A percentile compares a stretch with the other conserved stretches of the same genome.
Evolutionary conservation across 2,797 vertebrate genomes (phyloP).

Genomic region (Pseudochirops corinnae): DNA sequence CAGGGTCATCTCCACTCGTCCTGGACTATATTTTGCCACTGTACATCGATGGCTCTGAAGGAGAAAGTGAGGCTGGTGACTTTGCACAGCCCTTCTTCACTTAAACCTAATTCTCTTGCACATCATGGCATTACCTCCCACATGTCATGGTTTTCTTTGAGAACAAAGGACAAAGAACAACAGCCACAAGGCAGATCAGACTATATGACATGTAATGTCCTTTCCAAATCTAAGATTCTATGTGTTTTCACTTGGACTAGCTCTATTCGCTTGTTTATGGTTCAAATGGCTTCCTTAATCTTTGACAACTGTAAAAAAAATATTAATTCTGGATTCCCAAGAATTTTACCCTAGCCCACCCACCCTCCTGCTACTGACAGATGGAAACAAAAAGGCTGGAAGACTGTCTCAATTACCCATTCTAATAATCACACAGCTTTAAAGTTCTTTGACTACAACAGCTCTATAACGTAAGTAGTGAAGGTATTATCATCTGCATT

Average conservation of each 20-base stretch:
- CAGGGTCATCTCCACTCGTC: no score
- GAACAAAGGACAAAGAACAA: no score
- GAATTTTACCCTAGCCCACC: neutral
- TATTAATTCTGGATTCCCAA: neutral
- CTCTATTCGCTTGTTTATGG: neutral
- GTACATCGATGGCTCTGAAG: no score
- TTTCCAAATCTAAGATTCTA: neutral
- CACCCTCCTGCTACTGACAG: neutral
- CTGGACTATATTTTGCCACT: no score
- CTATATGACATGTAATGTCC: neutral
- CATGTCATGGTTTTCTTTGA: no score
- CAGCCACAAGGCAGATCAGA: neutral
- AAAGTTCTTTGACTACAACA: neutral
- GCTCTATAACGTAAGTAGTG: neutral
- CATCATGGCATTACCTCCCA: no score
- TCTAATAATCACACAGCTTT: neutral
- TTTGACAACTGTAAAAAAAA: neutral
- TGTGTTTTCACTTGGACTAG: neutral
- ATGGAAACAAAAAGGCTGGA: neutral
- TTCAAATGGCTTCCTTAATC: neutral
- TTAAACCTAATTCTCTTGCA: no score
- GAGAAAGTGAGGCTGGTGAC: no score
- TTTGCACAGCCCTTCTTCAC: no score
- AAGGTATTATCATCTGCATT: neutral
- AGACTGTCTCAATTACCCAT: neutral